Evolutionary conservation across 2,113 vertebrate genomes (phyloP), one percentile per base, ranked within the genome.

Genomic region (Scomber colias): DNA sequence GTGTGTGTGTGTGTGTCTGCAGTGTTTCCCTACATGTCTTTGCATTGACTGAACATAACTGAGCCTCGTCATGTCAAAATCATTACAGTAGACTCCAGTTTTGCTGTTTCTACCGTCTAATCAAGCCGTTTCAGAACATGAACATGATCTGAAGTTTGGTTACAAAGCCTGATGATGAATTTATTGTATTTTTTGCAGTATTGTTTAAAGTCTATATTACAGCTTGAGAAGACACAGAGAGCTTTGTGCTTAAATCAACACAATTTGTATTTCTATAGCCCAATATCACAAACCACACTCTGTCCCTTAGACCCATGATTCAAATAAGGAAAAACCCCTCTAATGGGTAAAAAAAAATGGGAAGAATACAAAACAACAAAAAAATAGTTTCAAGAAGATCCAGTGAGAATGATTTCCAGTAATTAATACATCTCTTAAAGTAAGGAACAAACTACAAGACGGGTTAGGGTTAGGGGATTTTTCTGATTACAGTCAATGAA

Each of bases 31-130:
- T 45, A 14, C 13, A 5, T 59, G 30, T 63, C 50, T 65, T 60
- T 79, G 51, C 46, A 19, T 24, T 53, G 71, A 75, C 56, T 75
- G 64, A 59, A 27, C 49, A 46, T 27, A 10, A 70, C 64, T 63
- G 57, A 65, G 45, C 16, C 51, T 51, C 45, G 31, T 40, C n/a
- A 27, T 59, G 53, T 72, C 9, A 15, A 16, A 66, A 19, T 12
- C n/a, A 27, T 71, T 27, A 35, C 66, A 6, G 35, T 7, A n/a
- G 40, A 70, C 15, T 3, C n/a, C 31, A 10, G 27, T 19, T 67
- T 49, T 24, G 6, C 63, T 57, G 24, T 16, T 56, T 17, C 35
- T 8, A 11, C 14, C 17, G 19, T 77, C 31, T 46, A 19, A 60
- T 77, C 19, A 44, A 17, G 17, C 16, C 8, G 6, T 31, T 30